phyloP scores from a whole-genome alignment of 2,888 invertebrate species.

The Phymatocera aterrima region DNA sequence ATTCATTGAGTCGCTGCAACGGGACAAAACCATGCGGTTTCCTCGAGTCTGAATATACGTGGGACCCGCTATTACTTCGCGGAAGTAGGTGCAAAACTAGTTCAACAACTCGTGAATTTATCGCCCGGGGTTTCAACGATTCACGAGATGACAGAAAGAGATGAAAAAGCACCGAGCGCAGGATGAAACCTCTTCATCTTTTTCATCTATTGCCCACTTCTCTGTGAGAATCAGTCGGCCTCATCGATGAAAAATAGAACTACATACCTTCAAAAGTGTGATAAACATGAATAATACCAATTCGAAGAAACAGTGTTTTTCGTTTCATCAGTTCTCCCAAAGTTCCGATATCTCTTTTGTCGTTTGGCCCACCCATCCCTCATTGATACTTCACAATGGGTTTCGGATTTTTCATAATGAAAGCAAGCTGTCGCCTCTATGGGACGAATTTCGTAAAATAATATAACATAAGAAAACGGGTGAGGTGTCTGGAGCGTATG shows the following conservation, averaged over 20 bases:
- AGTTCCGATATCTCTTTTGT: too few species aligned
- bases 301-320: too few species aligned
- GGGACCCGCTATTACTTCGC: background rate
- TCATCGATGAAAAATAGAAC: too few species aligned
- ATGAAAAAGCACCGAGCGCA: background rate
- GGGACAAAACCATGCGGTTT: background rate
- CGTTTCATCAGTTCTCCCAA: too few species aligned
- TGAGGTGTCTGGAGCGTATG: background rate
- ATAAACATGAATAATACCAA: too few species aligned
- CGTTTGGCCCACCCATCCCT: too few species aligned
- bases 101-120: background rate
- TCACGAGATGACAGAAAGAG: background rate
- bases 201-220: too few species aligned
- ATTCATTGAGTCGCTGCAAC: too few species aligned
- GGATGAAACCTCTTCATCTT: too few species aligned
- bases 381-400: too few species aligned
- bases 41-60: background rate
- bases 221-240: too few species aligned
- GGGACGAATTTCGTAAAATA: constrained; percentile 21
- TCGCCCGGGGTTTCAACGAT: background rate
- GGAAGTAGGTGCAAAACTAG: background rate
- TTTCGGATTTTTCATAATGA: constrained; percentile 9
- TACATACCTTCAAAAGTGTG: too few species aligned
- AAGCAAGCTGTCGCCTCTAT: background rate
- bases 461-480: constrained; percentile 2